These are phyloP conservation scores for Phyto melanocephala DNA, from an alignment of 2,888 invertebrate genomes.

Conservation along the genomic window DNA sequence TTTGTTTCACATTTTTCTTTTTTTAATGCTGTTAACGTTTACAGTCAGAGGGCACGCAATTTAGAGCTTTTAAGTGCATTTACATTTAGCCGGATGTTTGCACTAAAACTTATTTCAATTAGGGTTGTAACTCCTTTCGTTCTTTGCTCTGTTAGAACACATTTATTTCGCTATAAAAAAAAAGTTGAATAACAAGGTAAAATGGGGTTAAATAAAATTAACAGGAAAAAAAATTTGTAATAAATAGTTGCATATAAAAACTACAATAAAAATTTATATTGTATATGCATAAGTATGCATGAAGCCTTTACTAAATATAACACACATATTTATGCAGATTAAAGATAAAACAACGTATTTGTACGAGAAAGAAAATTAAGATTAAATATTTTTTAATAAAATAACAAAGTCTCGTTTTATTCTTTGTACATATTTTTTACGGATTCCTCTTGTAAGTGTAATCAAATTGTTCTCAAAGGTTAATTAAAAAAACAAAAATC, in stretches of 20 bases:
- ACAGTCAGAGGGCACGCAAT: conserved; percentile 62
- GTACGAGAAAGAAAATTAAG: background rate
- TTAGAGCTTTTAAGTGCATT: conserved; percentile 64
- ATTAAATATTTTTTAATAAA: background rate
- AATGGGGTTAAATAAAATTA: background rate
- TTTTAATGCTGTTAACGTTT: conserved; percentile 37
- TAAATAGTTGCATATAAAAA: background rate
- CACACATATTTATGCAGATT: background rate
- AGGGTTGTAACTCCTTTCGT: conserved; percentile 36
- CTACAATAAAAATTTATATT: no score
- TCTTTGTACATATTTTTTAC: no score
- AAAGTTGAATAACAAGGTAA: background rate
- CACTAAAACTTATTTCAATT: conserved; percentile 65
- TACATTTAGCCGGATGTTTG: conserved; percentile 65
- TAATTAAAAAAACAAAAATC: no score
- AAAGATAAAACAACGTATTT: background rate
- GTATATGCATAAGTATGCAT: no score
- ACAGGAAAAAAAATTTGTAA: background rate
- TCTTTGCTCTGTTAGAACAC: background rate
- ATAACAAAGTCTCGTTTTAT: background rate
- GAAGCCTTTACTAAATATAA: background rate
- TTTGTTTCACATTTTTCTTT: conserved; percentile 1
- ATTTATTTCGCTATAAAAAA: background rate
- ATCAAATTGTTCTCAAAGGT: no score
- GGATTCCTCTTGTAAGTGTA: no score